Percentiles rank a stretch among this genome's conserved stretches.
Evolutionary conservation across 2,113 vertebrate genomes (phyloP).

Genomic region (Neolamprologus kungweensis): DNA sequence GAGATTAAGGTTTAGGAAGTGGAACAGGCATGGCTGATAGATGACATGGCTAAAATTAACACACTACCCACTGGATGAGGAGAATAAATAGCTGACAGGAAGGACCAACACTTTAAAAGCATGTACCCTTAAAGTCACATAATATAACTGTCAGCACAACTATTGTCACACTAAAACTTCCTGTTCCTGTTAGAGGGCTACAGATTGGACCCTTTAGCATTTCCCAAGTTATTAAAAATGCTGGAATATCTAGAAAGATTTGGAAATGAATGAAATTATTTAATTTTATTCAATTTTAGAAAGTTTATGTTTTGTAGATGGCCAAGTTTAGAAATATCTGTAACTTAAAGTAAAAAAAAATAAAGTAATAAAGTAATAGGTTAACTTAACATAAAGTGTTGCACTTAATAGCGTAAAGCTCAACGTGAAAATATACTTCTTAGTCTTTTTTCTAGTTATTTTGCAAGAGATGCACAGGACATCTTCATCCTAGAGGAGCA

Average conservation of each 20-base stretch:
- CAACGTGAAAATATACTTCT: neutral
- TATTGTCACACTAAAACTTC: neutral
- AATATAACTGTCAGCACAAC: neutral
- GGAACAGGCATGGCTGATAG: conserved; percentile 56
- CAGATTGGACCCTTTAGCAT: neutral
- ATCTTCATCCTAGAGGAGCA: neutral
- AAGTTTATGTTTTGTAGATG: neutral
- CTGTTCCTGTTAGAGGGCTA: neutral
- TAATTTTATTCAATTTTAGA: neutral
- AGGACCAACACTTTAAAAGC: conserved; percentile 7
- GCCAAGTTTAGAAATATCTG: neutral
- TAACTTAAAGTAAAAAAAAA: neutral
- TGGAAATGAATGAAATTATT: neutral
- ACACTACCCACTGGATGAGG: conserved; percentile 48
- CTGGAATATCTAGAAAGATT: neutral
- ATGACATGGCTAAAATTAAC: conserved; percentile 71
- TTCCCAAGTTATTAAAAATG: neutral
- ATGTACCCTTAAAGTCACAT: neutral
- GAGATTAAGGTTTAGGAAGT: conserved; percentile 67
- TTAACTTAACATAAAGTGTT: neutral
- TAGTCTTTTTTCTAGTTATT: neutral
- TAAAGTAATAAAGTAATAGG: neutral
- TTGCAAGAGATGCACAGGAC: neutral
- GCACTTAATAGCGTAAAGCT: neutral
- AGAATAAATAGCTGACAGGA: conserved; percentile 60